These are phyloP conservation scores for Etheostoma cragini DNA, from an alignment of 2,113 vertebrate species.

Conservation along the genomic window DNA sequence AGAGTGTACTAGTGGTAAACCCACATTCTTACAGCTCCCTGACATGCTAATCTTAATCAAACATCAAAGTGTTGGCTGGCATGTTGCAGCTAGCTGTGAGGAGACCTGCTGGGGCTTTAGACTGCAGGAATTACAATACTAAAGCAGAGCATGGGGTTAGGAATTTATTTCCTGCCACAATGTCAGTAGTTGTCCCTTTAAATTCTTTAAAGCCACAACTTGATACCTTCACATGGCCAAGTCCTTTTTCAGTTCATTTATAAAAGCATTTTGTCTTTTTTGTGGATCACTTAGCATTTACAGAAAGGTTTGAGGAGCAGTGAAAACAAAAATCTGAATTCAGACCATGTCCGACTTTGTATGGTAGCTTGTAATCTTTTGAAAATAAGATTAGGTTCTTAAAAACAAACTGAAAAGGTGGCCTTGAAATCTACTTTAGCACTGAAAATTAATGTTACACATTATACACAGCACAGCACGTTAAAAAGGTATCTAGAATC, in stretches of 20 bases:
- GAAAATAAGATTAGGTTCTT: neutral
- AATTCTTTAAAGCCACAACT: slow-evolving; percentile 14
- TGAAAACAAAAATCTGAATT: neutral
- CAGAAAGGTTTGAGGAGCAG: neutral
- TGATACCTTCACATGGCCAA: neutral
- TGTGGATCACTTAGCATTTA: neutral
- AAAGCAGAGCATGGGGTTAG: slow-evolving; percentile 23
- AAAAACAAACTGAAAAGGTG: neutral
- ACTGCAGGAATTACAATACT: slow-evolving; percentile 24
- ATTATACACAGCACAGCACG: neutral
- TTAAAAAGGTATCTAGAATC: neutral
- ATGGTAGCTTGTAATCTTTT: neutral
- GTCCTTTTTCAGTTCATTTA: neutral
- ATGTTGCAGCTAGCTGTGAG: slow-evolving; percentile 50
- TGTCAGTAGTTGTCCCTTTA: slow-evolving; percentile 34
- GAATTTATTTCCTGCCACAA: slow-evolving; percentile 37
- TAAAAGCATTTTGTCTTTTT: neutral
- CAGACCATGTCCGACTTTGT: neutral
- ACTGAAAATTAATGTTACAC: neutral
- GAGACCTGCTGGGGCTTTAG: slow-evolving; percentile 45
- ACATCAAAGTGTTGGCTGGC: slow-evolving; percentile 60
- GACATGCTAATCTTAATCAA: slow-evolving; percentile 29
- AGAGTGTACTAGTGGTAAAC: neutral
- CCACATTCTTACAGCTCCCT: slow-evolving; percentile 32
- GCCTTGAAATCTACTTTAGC: neutral